Conservation (phyloP, 2,113 vertebrate genomes). For the Tragelaphus scriptus region DNA sequence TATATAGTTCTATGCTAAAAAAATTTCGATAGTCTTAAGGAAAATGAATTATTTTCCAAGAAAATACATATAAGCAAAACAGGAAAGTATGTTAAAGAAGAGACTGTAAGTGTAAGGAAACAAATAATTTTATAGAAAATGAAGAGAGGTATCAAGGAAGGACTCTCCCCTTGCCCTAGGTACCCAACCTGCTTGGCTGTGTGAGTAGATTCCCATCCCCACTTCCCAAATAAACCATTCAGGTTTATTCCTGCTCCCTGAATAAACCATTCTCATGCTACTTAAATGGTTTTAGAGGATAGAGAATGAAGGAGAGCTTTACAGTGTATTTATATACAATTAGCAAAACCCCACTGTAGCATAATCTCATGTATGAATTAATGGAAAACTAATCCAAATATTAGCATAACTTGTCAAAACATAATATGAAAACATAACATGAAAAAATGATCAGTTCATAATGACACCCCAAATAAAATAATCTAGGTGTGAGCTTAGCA, state of each 20-base stretch:
- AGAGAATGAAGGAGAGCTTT: neutral
- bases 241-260: neutral
- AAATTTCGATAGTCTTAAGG: neutral
- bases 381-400: neutral
- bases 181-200: neutral
- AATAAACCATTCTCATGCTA: neutral
- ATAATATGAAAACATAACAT: neutral
- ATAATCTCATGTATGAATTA: neutral
- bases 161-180: neutral
- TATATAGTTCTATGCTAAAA: neutral
- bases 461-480: neutral
- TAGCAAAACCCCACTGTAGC: neutral
- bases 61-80: neutral
- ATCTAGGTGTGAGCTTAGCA: neutral
- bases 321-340: neutral
- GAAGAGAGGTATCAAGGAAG: neutral
- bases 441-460: neutral
- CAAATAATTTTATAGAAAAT: neutral
- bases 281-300: neutral
- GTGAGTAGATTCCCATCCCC: neutral
- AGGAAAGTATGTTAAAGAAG: neutral
- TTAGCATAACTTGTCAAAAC: neutral
- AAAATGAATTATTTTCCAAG: neutral
- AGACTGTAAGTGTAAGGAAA: neutral
- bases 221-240: neutral